A percentile compares a stretch with the other conserved stretches of the same genome.
phyloP scores from a whole-genome alignment of 2,888 invertebrate species.

The Standfussiana lucernea region DNA sequence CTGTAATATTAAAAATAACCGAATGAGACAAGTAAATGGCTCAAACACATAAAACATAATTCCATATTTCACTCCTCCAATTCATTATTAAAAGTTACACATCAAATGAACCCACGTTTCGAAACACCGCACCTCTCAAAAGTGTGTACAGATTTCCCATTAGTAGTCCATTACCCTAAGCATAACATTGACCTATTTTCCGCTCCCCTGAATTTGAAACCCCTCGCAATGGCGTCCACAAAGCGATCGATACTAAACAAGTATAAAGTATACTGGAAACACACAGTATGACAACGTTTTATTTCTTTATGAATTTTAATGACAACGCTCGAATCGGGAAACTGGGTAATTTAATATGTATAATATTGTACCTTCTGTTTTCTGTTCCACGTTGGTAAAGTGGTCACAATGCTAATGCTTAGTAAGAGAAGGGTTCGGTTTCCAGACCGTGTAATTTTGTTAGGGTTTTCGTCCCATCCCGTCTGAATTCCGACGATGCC shows the following conservation, averaged over 20 bases:
- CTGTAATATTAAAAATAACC: neutral
- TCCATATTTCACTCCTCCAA: neutral
- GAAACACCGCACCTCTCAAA: neutral
- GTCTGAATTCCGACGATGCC: neutral
- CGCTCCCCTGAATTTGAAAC: constrained; percentile 41
- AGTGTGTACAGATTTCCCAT: constrained; percentile 8
- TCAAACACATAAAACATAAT: neutral
- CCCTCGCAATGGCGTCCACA: neutral
- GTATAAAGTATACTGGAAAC: neutral
- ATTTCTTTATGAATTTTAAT: constrained; percentile 15
- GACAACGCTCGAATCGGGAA: neutral
- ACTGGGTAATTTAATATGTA: neutral
- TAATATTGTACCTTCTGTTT: neutral
- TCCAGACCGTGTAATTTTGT: neutral
- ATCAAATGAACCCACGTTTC: neutral
- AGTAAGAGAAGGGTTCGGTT: neutral
- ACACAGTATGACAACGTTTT: neutral
- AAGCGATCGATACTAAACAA: constrained; percentile 43
- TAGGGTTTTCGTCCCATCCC: neutral
- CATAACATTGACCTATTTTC: constrained; percentile 60
- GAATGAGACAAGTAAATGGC: neutral
- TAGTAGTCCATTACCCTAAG: constrained; percentile 15
- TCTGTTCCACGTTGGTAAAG: neutral
- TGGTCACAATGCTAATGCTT: neutral
- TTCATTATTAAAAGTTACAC: neutral